Conservation (phyloP, 2,888 invertebrate genomes). For the Thereva unica region DNA sequence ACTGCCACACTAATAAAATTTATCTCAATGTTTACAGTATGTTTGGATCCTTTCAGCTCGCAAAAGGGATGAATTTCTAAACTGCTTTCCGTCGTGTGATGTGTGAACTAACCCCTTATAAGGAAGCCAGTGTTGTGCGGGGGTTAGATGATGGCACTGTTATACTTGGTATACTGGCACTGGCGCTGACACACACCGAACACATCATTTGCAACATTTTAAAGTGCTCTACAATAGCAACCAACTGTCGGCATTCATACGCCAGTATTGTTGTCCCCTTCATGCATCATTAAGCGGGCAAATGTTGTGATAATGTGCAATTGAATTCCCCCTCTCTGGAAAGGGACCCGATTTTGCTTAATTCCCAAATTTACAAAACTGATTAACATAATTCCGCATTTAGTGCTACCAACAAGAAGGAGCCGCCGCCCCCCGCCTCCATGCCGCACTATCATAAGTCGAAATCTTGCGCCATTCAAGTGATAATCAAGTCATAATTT, state of each 20-base stretch:
- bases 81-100: not conserved
- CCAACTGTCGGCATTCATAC: no score
- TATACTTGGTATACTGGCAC: no score
- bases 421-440: not conserved
- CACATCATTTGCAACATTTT: no score
- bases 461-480: no score
- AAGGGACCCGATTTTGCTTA: slow-evolving; percentile 18
- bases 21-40: slow-evolving; percentile 19
- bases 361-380: slow-evolving; percentile 35
- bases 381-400: slow-evolving; percentile 40
- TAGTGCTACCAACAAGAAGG: not conserved
- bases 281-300: slow-evolving; percentile 24
- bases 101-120: slow-evolving; percentile 1
- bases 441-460: no score
- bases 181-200: no score
- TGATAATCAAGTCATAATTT: no score
- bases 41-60: not conserved
- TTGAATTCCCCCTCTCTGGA: slow-evolving; percentile 16
- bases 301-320: slow-evolving; percentile 26
- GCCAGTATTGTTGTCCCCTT: slow-evolving; percentile 1
- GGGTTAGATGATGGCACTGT: no score
- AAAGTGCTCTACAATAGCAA: no score
- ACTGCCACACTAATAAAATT: slow-evolving; percentile 29
- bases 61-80: not conserved
- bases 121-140: no score